Evolutionary conservation across 2,797 vertebrate species (phyloP).

Genomic region (Ctenopoma kingsleyae): DNA sequence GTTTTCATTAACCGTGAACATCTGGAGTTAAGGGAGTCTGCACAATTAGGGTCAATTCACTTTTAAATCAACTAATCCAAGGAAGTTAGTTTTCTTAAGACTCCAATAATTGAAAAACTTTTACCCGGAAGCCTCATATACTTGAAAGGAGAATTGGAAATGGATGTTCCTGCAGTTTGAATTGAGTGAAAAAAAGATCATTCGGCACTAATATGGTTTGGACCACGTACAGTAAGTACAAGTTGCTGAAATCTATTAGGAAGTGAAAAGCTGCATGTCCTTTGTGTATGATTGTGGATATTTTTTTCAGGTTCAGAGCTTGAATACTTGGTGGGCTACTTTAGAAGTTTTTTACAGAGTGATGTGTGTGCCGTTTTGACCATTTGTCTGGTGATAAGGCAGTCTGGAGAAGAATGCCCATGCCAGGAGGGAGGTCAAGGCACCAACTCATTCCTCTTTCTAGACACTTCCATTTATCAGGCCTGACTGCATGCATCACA

Average conservation of each 20-base stretch:
- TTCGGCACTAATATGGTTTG: neutral
- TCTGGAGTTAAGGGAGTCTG: constrained; percentile 6
- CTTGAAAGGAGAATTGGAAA: constrained; percentile 16
- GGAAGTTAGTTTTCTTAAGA: constrained; percentile 3
- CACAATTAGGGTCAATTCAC: neutral
- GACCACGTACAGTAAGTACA: constrained; percentile 5
- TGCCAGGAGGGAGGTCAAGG: constrained; percentile 83
- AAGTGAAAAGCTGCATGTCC: constrained; percentile 34
- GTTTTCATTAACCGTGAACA: neutral
- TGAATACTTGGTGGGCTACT: constrained; percentile 51
- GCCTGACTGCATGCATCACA: constrained; percentile 74
- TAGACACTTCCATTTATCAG: constrained; percentile 80
- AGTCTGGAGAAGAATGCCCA: constrained; percentile 77
- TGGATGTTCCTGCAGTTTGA: constrained; percentile 20
- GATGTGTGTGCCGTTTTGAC: constrained; percentile 68
- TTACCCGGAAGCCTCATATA: neutral
- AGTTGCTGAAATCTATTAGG: constrained; percentile 23
- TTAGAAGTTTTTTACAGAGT: constrained; percentile 57
- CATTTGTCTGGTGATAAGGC: constrained; percentile 79
- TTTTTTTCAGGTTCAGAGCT: constrained; percentile 34
- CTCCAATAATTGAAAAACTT: constrained; percentile 1
- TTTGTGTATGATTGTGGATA: constrained; percentile 31
- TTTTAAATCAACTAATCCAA: neutral
- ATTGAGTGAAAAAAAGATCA: neutral
- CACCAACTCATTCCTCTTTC: constrained; percentile 77